Evolutionary conservation across 2,113 vertebrate species (phyloP).

Genomic region (Phylloscopus whistleri): DNA sequence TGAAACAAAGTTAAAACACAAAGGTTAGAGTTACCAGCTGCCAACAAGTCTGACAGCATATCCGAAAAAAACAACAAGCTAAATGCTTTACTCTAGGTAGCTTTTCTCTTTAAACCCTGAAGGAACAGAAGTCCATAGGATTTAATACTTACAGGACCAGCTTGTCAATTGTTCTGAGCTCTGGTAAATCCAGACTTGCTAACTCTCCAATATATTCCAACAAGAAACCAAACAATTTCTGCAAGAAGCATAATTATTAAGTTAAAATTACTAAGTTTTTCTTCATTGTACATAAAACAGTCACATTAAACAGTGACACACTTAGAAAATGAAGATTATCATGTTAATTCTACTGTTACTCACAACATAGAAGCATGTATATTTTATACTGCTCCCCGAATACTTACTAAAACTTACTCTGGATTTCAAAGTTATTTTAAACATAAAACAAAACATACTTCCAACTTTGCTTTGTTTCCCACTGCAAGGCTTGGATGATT

Average conservation of each 20-base stretch:
- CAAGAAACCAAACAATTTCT: constrained; percentile 91
- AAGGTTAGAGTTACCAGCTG: background rate
- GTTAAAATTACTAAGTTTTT: background rate
- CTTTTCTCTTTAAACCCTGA: background rate
- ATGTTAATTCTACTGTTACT: background rate
- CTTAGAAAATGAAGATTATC: background rate
- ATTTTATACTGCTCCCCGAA: background rate
- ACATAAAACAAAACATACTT: constrained; percentile 69
- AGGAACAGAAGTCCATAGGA: background rate
- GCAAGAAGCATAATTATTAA: background rate
- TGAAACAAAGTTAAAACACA: background rate
- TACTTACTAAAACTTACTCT: background rate
- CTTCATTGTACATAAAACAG: background rate
- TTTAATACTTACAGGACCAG: constrained; percentile 83
- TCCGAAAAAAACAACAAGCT: background rate
- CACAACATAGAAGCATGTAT: background rate
- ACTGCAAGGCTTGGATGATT: constrained; percentile 88
- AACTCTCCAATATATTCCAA: constrained; percentile 88
- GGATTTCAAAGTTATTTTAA: background rate
- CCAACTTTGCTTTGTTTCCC: constrained; percentile 90
- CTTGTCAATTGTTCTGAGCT: constrained; percentile 80
- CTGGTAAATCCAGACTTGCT: constrained; percentile 75
- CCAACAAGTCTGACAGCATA: background rate
- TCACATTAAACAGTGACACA: background rate
- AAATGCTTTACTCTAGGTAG: background rate